Evolutionary conservation across 2,888 invertebrate genomes (phyloP).

Genomic region (Microplitis deprimator): DNA sequence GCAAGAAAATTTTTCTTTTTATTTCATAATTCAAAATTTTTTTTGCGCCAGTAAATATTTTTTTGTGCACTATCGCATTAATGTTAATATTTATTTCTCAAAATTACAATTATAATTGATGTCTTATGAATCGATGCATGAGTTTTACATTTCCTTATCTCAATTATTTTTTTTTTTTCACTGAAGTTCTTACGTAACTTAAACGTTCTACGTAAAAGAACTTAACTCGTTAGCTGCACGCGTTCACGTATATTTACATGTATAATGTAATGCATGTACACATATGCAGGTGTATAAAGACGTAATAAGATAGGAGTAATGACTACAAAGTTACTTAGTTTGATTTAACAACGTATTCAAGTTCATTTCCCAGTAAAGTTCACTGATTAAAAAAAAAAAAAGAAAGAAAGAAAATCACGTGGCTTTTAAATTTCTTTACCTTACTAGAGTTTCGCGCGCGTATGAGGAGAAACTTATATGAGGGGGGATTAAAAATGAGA

Average conservation of each 20-base stretch:
- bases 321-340: not conserved
- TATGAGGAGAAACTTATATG: not conserved
- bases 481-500: not conserved
- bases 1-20: too few species aligned
- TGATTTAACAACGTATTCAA: not conserved
- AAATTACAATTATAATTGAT: not conserved
- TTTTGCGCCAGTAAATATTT: too few species aligned
- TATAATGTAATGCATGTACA: not conserved
- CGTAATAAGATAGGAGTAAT: not conserved
- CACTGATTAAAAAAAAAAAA: not conserved
- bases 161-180: not conserved
- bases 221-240: not conserved
- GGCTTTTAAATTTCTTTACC: constrained; percentile 1
- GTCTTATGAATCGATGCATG: not conserved
- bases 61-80: too few species aligned
- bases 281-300: not conserved
- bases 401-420: not conserved
- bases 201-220: not conserved
- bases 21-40: too few species aligned
- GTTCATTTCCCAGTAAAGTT: constrained; percentile 7
- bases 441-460: not conserved
- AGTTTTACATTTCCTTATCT: not conserved
- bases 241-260: not conserved
- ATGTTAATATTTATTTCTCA: not conserved
- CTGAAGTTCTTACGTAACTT: not conserved